Conservation (phyloP, 2,888 invertebrate genomes). For the Drosophila yooni region DNA sequence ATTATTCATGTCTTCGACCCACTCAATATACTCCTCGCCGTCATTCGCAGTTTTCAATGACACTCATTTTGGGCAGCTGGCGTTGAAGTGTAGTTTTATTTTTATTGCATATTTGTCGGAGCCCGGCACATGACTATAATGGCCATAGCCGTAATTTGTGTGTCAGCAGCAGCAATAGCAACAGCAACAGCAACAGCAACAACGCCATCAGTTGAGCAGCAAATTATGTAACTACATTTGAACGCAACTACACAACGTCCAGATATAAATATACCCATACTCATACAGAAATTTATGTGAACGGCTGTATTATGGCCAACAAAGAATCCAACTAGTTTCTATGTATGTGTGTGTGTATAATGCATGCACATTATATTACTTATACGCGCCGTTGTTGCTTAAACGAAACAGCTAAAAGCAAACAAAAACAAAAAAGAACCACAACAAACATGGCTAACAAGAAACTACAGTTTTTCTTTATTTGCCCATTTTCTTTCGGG, state of each 20-base stretch:
- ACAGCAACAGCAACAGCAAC: constrained; percentile 45
- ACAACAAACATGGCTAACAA: constrained; percentile 7
- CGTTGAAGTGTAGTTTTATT: constrained; percentile 59
- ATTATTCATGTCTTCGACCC: constrained; percentile 50
- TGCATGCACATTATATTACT: constrained; percentile 65
- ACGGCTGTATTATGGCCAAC: constrained; percentile 24
- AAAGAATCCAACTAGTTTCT: constrained; percentile 48
- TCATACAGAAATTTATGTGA: constrained; percentile 7
- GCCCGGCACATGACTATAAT: constrained; percentile 66
- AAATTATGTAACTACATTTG: constrained; percentile 75
- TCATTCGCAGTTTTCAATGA: constrained; percentile 45
- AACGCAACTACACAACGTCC: constrained; percentile 66
- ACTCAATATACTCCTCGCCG: not conserved
- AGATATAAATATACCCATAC: constrained; percentile 26
- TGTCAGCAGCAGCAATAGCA: constrained; percentile 59
- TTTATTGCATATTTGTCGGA: constrained; percentile 54
- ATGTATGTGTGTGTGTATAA: constrained; percentile 33
- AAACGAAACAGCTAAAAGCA: constrained; percentile 46
- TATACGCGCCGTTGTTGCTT: constrained; percentile 61
- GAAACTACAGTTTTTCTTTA: not conserved
- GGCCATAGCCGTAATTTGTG: constrained; percentile 70
- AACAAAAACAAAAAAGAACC: constrained; percentile 6
- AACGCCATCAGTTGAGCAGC: constrained; percentile 56
- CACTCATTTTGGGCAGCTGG: constrained; percentile 54
- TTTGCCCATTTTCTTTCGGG: not conserved